Conservation (phyloP, 2,888 invertebrate species). For the Eupithecia centaureata region DNA sequence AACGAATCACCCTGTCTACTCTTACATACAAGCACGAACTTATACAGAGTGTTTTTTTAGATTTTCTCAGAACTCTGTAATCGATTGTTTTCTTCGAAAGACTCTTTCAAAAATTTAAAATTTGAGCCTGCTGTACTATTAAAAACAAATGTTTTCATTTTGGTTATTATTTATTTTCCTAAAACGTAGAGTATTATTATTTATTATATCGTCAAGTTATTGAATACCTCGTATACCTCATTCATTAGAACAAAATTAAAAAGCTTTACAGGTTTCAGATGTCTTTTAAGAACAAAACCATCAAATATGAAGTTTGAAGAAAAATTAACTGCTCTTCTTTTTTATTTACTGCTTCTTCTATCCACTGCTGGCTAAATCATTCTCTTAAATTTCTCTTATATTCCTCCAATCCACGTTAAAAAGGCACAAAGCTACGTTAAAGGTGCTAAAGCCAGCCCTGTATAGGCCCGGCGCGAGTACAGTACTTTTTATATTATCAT, state of each 20-base stretch:
- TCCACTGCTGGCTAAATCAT: neutral
- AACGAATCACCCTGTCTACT: neutral
- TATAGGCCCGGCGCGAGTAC: conserved; percentile 31
- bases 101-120: neutral
- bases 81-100: neutral
- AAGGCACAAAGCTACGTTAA: neutral
- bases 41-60: neutral
- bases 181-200: too few relatives aligned
- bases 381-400: neutral
- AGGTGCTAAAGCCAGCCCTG: neutral
- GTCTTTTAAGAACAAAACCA: neutral
- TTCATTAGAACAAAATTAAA: too few relatives aligned
- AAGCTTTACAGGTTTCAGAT: too few relatives aligned
- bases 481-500: conserved; percentile 51
- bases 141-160: too few relatives aligned
- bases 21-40: neutral
- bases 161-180: too few relatives aligned
- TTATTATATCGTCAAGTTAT: too few relatives aligned
- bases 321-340: too few relatives aligned
- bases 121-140: too few relatives aligned
- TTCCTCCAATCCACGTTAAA: neutral
- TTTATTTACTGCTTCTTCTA: too few relatives aligned
- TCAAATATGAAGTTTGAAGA: too few relatives aligned
- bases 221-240: too few relatives aligned
- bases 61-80: neutral